Conservation (phyloP, 2,113 vertebrate genomes). For the Xenopus laevis region DNA sequence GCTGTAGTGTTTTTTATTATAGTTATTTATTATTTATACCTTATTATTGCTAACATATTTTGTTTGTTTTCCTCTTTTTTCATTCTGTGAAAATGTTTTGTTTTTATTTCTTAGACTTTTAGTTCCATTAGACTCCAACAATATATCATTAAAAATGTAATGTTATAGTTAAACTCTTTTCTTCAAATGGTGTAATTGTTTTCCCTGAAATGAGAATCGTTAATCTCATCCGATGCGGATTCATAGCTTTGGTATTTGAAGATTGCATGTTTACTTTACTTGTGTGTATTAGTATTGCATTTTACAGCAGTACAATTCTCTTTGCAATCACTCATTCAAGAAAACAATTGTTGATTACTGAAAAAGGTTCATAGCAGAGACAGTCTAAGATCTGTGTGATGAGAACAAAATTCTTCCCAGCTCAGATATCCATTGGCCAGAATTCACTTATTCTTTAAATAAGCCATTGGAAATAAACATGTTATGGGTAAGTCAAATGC, state of each 20-base stretch:
- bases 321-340: background rate
- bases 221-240: background rate
- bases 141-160: slow-evolving; percentile 22
- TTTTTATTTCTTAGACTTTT: slow-evolving; percentile 8
- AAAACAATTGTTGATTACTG: background rate
- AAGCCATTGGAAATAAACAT: too few species aligned
- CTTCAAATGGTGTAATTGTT: background rate
- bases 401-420: too few species aligned
- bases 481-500: too few species aligned
- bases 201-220: slow-evolving; percentile 15
- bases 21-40: too few species aligned
- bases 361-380: too few species aligned
- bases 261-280: background rate
- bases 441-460: too few species aligned
- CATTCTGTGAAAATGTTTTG: background rate
- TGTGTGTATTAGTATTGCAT: slow-evolving; percentile 7
- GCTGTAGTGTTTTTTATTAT: too few species aligned
- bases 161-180: slow-evolving; percentile 8
- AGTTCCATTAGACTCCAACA: background rate
- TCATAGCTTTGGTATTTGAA: slow-evolving; percentile 2
- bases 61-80: background rate
- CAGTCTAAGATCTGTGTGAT: too few species aligned
- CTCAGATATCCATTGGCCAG: too few species aligned
- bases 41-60: background rate
- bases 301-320: slow-evolving; percentile 5